Percentiles rank a stretch among this genome's conserved stretches.
Conservation (phyloP, 2,797 vertebrate species). For the Hozukius guyotensis region DNA sequence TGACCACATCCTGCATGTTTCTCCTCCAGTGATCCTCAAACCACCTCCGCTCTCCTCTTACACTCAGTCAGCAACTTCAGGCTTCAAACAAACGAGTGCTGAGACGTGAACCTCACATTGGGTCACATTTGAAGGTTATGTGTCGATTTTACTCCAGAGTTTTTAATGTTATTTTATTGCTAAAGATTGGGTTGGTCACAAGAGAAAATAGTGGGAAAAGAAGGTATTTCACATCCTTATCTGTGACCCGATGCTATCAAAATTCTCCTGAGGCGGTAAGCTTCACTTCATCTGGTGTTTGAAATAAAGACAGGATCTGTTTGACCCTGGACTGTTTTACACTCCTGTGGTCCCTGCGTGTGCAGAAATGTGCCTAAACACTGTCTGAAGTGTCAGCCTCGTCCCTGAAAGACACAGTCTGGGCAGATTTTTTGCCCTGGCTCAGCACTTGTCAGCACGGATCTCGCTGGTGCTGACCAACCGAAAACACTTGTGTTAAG, state of each 20-base stretch:
- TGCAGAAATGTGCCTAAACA: conserved; percentile 18
- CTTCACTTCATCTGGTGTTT: conserved; percentile 3
- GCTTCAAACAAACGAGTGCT: conserved; percentile 32
- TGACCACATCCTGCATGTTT: conserved; percentile 75
- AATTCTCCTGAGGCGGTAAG: background rate
- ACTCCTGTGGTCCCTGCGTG: conserved; percentile 22
- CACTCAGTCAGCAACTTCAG: conserved; percentile 59
- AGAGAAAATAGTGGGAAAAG: background rate
- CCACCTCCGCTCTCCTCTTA: conserved; percentile 44
- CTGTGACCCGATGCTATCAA: background rate
- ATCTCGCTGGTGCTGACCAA: conserved; percentile 54
- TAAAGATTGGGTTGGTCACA: background rate
- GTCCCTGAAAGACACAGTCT: conserved; percentile 54
- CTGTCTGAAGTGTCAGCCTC: conserved; percentile 46
- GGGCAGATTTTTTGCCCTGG: conserved; percentile 50
- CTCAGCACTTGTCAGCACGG: conserved; percentile 70
- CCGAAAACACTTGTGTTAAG: conserved; percentile 35
- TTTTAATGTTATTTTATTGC: background rate
- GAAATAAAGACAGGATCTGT: conserved; percentile 1
- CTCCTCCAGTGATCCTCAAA: conserved; percentile 55
- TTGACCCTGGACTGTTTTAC: conserved; percentile 34
- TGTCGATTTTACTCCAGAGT: background rate
- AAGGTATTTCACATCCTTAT: background rate
- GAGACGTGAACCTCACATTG: background rate
- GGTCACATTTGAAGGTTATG: conserved; percentile 19